Evolutionary conservation across 2,797 vertebrate genomes (phyloP), one percentile per base, ranked within the genome.

Genomic region (Amniataba percoides): DNA sequence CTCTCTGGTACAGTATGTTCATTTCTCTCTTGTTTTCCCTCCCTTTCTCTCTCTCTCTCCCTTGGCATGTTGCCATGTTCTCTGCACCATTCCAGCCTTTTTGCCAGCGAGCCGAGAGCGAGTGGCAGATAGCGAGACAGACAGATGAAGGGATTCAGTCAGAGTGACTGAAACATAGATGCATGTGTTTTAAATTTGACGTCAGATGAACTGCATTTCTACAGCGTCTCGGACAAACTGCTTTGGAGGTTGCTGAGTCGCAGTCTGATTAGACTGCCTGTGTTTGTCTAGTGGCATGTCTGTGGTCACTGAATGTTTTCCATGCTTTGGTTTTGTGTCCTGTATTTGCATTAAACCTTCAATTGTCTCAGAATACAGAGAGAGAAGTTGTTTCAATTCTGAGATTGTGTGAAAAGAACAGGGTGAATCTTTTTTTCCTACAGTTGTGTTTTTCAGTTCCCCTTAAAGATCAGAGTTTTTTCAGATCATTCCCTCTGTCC

Each of bases 41-140:
- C 43, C 6, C 43, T 45, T 15, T 45, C 43, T 43, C 48, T 48
- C 45, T 45, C 58, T 40, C 52, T 21, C 62, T 59, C 60, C 31
- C 57, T 58, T 78, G 72, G 86, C 72, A 0, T 27, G 60, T 49
- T 78, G 87, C 81, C 80, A 76, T 61, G 66, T 82, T 81, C 81
- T 65, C 85, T 71, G 79, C 83, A 81, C 71, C 68, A 55, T 73
- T 85, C 74, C 74, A 74, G 61, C 40, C 16, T 77, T 65, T 74
- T 42, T 4, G 15, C 19, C 16, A 70, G 49, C 63, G 79, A 61
- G 49, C 66, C 5, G 14, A 39, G n/a, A 76, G 34, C 2, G 39
- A 63, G 55, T 25, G 40, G 46, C 4, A 53, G 67, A 73, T 55
- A 31, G 18, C 36, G 70, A 62, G 72, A 25, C 64, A 15, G 52